Evolutionary conservation across 2,888 invertebrate genomes (phyloP).

Genomic region (Tetanocera ferruginea): DNA sequence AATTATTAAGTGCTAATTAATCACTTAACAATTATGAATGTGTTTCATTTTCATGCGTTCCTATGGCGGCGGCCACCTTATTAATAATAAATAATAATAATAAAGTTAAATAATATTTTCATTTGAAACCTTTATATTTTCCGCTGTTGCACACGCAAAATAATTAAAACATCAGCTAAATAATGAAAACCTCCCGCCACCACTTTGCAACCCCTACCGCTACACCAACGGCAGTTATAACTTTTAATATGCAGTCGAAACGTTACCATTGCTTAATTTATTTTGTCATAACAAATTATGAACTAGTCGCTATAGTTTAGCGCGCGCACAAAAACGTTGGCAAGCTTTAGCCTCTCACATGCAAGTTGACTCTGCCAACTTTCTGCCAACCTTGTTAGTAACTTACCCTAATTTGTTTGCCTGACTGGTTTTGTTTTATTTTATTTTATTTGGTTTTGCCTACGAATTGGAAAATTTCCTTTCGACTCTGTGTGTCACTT

Average conservation of each 20-base stretch:
- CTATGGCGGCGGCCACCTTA: neutral
- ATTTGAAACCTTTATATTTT: slow-evolving; percentile 30
- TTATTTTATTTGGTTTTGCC: too few species aligned
- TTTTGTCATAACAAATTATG: slow-evolving; percentile 45
- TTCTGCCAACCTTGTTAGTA: neutral
- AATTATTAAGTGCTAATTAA: slow-evolving; percentile 52
- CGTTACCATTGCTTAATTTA: slow-evolving; percentile 33
- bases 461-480: slow-evolving; percentile 1
- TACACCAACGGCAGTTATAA: neutral
- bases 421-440: too few species aligned
- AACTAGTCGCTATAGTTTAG: slow-evolving; percentile 39
- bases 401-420: neutral
- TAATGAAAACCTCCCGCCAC: slow-evolving; percentile 21
- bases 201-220: neutral
- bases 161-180: slow-evolving; percentile 43
- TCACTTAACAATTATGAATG: slow-evolving; percentile 45
- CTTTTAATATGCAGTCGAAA: slow-evolving; percentile 10
- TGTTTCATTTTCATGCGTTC: neutral
- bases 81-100: neutral
- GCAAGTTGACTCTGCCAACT: neutral
- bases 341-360: neutral
- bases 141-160: slow-evolving; percentile 42
- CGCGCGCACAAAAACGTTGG: neutral
- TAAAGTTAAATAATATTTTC: neutral
- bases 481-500: slow-evolving; percentile 5